Evolutionary conservation across 1,140 invertebrate species (phyloP).

Genomic region (Leptopilina clavipes): DNA sequence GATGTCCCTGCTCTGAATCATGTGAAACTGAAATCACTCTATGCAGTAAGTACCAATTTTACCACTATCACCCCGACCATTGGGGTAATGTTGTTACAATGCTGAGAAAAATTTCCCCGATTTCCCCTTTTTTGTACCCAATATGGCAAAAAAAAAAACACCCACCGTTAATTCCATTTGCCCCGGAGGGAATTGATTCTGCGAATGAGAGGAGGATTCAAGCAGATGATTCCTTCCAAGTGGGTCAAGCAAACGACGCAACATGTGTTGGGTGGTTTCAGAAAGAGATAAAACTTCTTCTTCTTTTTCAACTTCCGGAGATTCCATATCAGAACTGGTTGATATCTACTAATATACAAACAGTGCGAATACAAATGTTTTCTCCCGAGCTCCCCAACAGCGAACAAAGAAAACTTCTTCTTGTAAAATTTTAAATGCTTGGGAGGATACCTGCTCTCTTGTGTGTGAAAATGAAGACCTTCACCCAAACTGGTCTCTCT

Average conservation of each 20-base stretch:
- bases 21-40: slow-evolving; percentile 69
- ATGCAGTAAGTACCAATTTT: slow-evolving; percentile 64
- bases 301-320: neutral
- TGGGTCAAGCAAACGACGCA: slow-evolving; percentile 14
- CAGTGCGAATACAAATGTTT: neutral
- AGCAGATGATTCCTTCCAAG: neutral
- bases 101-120: no score
- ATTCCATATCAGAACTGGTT: neutral
- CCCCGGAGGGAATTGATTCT: neutral
- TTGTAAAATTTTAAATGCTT: neutral
- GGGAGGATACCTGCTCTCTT: neutral
- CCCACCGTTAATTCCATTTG: no score
- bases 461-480: neutral
- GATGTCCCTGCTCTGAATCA: slow-evolving; percentile 72
- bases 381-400: no score
- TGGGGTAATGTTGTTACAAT: no score
- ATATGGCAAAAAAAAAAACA: no score
- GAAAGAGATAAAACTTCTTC: neutral
- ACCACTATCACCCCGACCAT: no score
- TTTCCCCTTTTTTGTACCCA: no score
- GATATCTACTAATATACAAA: neutral
- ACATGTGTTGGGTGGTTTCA: neutral
- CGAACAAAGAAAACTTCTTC: neutral
- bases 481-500: neutral
- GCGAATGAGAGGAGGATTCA: neutral